Conservation (phyloP, 2,797 vertebrate genomes). For the Odontamblyopus lacepedii region DNA sequence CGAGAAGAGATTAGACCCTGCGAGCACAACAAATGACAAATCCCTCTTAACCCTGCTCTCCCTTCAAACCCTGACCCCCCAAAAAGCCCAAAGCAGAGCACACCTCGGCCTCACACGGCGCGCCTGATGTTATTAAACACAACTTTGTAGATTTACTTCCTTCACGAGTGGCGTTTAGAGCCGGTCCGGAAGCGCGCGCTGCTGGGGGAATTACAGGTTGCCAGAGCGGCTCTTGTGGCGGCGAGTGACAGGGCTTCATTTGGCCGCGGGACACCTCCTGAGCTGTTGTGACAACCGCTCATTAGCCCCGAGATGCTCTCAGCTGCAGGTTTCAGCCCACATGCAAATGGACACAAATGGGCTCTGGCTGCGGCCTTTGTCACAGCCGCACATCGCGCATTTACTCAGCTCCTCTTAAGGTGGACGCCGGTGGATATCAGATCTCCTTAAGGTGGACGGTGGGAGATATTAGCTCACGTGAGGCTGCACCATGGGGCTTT, state of each 20-base stretch:
- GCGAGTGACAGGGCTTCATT: slow-evolving; percentile 99
- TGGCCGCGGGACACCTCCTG: slow-evolving; percentile 95
- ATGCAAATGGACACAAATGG: slow-evolving; percentile 99
- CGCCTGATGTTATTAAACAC: slow-evolving; percentile 91
- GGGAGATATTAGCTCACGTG: too few species aligned
- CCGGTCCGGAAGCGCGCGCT: slow-evolving; percentile 84
- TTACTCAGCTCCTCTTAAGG: slow-evolving; percentile 74
- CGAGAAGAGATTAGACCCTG: slow-evolving; percentile 95
- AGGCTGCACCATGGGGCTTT: too few species aligned
- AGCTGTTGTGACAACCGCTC: slow-evolving; percentile 99
- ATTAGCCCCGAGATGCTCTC: slow-evolving; percentile 97
- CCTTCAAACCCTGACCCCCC: slow-evolving; percentile 48
- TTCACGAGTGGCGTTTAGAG: slow-evolving; percentile 98
- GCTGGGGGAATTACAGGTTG: slow-evolving; percentile 97
- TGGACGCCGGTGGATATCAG: slow-evolving; percentile 74
- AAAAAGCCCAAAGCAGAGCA: slow-evolving; percentile 30
- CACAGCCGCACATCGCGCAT: not conserved
- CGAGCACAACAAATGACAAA: slow-evolving; percentile 96
- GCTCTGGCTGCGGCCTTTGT: slow-evolving; percentile 87
- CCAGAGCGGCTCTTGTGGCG: slow-evolving; percentile 86
- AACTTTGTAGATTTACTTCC: slow-evolving; percentile 98
- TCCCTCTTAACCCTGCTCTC: slow-evolving; percentile 91
- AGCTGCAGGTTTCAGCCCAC: slow-evolving; percentile 93
- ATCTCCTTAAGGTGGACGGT: not conserved
- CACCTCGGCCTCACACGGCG: slow-evolving; percentile 71